Conservation (phyloP, 1,140 invertebrate species). For the Dendrolimus punctatus region DNA sequence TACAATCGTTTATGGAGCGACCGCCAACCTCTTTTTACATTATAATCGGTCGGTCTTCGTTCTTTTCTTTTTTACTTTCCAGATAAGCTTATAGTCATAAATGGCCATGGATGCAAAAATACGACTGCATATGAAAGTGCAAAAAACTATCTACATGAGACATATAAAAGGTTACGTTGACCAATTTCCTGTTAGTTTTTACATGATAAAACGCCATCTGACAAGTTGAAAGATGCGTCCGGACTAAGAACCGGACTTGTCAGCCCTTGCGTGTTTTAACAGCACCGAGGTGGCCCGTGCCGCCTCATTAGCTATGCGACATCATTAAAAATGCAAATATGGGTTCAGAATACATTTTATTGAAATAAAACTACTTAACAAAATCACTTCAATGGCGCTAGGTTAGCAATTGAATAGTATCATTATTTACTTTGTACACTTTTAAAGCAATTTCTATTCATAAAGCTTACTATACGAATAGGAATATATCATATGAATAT, state of each 20-base stretch:
- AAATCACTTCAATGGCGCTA: background rate
- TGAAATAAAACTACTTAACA: too few species aligned
- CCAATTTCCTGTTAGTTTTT: too few species aligned
- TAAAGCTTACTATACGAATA: conserved; percentile 15
- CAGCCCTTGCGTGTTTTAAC: conserved; percentile 29
- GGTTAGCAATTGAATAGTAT: background rate
- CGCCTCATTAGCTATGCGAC: conserved; percentile 41
- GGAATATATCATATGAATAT: conserved; percentile 40
- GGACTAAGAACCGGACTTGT: conserved; percentile 12
- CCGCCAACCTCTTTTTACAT: conserved; percentile 64
- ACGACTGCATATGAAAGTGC: too few species aligned
- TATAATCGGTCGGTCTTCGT: conserved; percentile 58
- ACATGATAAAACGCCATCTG: too few species aligned
- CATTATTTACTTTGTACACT: background rate
- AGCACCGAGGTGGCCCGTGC: conserved; percentile 39
- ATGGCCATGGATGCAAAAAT: conserved; percentile 36
- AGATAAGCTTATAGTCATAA: conserved; percentile 45
- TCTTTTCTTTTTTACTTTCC: conserved; percentile 46
- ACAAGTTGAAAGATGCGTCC: conserved; percentile 1
- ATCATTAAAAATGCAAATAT: conserved; percentile 10
- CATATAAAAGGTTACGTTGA: too few species aligned
- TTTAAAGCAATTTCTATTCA: conserved; percentile 8
- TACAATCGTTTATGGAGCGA: conserved; percentile 68
- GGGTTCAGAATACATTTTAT: too few species aligned
- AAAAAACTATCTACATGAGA: too few species aligned